Percentiles rank a stretch among this genome's conserved stretches.
Conservation (phyloP, 1,140 invertebrate genomes). For the Bombyx mandarina region DNA sequence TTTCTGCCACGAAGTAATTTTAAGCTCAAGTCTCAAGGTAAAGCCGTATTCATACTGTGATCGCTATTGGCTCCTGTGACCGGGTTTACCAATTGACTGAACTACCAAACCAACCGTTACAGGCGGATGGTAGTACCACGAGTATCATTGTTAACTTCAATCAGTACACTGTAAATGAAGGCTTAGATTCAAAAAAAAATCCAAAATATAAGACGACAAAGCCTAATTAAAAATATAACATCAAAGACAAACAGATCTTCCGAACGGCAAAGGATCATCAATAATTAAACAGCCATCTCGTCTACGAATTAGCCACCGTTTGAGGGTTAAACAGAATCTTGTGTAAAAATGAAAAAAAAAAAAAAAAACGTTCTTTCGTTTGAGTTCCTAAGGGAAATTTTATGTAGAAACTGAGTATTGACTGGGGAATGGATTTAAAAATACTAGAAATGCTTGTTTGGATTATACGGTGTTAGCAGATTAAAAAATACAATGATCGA, state of each 20-base stretch:
- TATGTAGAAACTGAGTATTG: conserved; percentile 43
- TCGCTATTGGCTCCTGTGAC: no score
- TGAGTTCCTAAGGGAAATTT: conserved; percentile 54
- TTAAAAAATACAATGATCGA: no score
- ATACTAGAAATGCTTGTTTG: no score
- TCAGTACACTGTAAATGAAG: neutral
- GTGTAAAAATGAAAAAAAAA: conserved; percentile 44
- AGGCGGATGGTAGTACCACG: no score
- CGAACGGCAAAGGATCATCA: conserved; percentile 44
- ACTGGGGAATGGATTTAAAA: conserved; percentile 22
- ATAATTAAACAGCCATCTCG: conserved; percentile 60
- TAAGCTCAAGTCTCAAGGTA: no score
- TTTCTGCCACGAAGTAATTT: no score
- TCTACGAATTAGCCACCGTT: conserved; percentile 55
- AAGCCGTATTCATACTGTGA: no score
- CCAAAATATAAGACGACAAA: conserved; percentile 22
- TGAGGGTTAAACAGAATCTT: conserved; percentile 47
- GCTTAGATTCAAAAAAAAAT: conserved; percentile 24
- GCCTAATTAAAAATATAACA: conserved; percentile 39
- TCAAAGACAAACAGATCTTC: conserved; percentile 48
- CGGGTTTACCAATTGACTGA: no score
- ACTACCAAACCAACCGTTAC: no score
- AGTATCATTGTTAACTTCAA: no score
- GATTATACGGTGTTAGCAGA: no score
- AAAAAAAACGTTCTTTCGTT: conserved; percentile 29